Evolutionary conservation across 2,113 vertebrate species (phyloP), one percentile per base, ranked within the genome.

Genomic region (Chaetops frenatus): DNA sequence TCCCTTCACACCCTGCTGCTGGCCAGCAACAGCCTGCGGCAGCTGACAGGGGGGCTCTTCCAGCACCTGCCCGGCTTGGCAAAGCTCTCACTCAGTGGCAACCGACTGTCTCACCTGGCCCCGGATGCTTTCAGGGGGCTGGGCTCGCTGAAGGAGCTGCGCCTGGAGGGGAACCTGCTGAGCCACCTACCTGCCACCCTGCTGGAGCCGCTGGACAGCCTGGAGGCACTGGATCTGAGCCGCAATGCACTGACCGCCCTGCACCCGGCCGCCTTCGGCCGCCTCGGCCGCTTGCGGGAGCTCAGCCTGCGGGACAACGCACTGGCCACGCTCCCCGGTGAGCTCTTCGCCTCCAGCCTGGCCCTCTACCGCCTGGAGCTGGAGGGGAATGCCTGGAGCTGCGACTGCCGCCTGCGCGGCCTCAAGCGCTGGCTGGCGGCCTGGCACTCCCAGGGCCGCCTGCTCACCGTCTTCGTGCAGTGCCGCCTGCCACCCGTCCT

Each of bases 331-430:
- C 97, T 99, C 33, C 97, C 99, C 0, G 98, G 98, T 0, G 97
- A 98, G 21, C 98, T 98, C 62, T 99, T 99, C 47, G 83, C 98
- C 40, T 97, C 98, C 62, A 99, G 98, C 95, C 96, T 95, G 2
- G 97, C 96, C 17, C 98, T 99, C 81, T 98, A 98, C 86, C 97
- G 98, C 73, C 89, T 99, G 84, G 98, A 99, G 88, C 98, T 99
- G 88, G 98, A 98, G 21, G 99, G 98, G 53, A 99, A 99, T 25
- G 98, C 98, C 95, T 99, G 99, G 99, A 99, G 97, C 12, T 99
- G 99, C 18, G 99, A 99, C 96, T 99, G 99, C 82, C 98, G 97
- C 42, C 96, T 99, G 58, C 96, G 98, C 19, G 98, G 98, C 62
- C 95, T 99, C 92, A 99, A 98, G 95, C 97, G 83, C 73, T 99